Evolutionary conservation across 2,888 invertebrate genomes (phyloP).

Genomic region (Heliconius ethilla): DNA sequence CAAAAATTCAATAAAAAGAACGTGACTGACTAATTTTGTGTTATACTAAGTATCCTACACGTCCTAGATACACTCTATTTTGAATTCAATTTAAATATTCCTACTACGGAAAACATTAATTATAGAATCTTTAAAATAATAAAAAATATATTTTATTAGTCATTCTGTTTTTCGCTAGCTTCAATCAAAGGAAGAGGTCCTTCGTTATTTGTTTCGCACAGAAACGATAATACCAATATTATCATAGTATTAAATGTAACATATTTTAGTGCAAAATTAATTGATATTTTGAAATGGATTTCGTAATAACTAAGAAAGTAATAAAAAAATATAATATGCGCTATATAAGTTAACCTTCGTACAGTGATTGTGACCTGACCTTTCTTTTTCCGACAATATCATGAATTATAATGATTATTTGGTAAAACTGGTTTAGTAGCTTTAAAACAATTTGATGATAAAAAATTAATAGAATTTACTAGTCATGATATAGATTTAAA

Average conservation of each 20-base stretch:
- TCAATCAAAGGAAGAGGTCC: not conserved
- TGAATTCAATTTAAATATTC: too few relatives aligned
- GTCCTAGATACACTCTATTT: not conserved
- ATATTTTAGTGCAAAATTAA: not conserved
- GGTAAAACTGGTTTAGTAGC: not conserved
- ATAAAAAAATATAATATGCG: not conserved
- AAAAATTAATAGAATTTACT: too few relatives aligned
- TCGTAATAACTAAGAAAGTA: not conserved
- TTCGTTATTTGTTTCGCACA: not conserved
- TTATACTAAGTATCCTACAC: too few relatives aligned
- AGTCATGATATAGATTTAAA: too few relatives aligned
- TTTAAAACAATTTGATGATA: not conserved
- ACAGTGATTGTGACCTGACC: not conserved
- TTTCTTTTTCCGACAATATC: constrained; percentile 8
- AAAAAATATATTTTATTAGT: not conserved
- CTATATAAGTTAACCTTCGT: not conserved
- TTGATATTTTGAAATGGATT: not conserved
- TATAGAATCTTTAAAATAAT: too few relatives aligned
- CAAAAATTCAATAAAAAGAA: too few relatives aligned
- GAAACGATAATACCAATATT: not conserved
- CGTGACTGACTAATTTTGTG: too few relatives aligned
- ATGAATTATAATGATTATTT: not conserved
- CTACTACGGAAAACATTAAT: not conserved
- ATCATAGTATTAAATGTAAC: not conserved
- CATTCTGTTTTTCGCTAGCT: not conserved